Percentiles rank a stretch among this genome's conserved stretches.
phyloP scores from a whole-genome alignment of 1,140 invertebrate genomes.

The Lithobius niger region DNA sequence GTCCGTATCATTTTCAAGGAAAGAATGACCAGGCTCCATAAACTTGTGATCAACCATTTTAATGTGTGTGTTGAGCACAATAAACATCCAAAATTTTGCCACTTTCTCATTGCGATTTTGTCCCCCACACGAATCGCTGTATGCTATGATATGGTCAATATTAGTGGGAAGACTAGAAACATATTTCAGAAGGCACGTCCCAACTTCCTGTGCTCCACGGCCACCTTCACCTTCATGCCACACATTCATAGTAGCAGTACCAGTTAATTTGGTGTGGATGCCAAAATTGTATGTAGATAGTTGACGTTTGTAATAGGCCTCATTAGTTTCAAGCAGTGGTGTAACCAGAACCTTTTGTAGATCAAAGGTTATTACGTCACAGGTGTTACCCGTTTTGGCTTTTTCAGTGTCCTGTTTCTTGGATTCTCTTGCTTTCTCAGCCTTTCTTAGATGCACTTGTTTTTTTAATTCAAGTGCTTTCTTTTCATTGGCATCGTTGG shows the following conservation, averaged over 20 bases:
- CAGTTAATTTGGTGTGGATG: constrained; percentile 3
- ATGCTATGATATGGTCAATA: constrained; percentile 9
- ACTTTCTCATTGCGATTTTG: constrained; percentile 12
- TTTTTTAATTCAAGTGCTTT: too few species aligned
- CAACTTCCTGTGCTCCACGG: constrained; percentile 8
- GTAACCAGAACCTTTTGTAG: constrained; percentile 10
- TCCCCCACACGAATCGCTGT: constrained; percentile 6
- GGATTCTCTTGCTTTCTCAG: too few species aligned
- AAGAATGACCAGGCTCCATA: constrained; percentile 17
- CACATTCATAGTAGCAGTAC: constrained; percentile 2
- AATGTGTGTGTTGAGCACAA: constrained; percentile 11
- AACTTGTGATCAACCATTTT: constrained; percentile 19
- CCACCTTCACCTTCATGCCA: constrained; percentile 2
- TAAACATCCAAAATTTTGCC: constrained; percentile 11
- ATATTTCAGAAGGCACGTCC: constrained; percentile 8
- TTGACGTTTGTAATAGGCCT: constrained; percentile 9
- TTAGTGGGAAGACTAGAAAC: neutral
- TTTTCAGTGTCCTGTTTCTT: too few species aligned
- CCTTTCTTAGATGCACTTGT: too few species aligned
- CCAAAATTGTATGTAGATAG: constrained; percentile 11
- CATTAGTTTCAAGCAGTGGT: constrained; percentile 8
- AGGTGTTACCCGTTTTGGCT: too few species aligned
- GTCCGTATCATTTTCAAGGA: constrained; percentile 18
- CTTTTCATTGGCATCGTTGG: too few species aligned
- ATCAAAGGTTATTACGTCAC: constrained; percentile 10